Conservation (phyloP, 2,888 invertebrate species). For the Scelioninae gen. 1 region DNA sequence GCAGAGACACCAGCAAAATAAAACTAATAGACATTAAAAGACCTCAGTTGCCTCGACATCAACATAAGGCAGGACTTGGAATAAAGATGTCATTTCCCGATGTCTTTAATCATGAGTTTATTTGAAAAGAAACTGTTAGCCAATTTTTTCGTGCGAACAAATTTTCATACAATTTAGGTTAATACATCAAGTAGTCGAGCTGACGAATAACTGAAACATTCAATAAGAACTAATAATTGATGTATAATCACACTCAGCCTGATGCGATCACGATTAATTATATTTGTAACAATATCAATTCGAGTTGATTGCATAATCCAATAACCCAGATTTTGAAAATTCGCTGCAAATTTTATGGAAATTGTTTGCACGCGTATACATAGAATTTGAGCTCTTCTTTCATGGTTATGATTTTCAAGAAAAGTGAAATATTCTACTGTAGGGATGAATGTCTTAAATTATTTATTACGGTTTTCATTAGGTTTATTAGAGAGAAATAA, state of each 20-base stretch:
- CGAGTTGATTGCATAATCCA: slow-evolving; percentile 10
- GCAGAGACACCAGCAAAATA: slow-evolving; percentile 76
- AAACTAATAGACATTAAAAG: slow-evolving; percentile 83
- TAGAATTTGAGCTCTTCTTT: slow-evolving; percentile 44
- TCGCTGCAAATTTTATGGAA: slow-evolving; percentile 47
- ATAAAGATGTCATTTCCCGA: slow-evolving; percentile 79
- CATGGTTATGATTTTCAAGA: slow-evolving; percentile 18
- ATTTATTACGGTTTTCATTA: slow-evolving; percentile 26
- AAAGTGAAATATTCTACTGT: slow-evolving; percentile 5
- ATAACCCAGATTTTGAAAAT: slow-evolving; percentile 32
- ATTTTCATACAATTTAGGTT: slow-evolving; percentile 52
- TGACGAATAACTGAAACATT: slow-evolving; percentile 38
- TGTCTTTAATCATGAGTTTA: slow-evolving; percentile 82
- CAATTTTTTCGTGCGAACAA: slow-evolving; percentile 40
- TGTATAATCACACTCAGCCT: not conserved
- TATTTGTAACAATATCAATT: slow-evolving; percentile 28
- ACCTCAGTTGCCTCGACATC: slow-evolving; percentile 76
- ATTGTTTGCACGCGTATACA: slow-evolving; percentile 39
- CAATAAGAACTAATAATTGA: slow-evolving; percentile 59
- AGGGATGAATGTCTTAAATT: slow-evolving; percentile 7
- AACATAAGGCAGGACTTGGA: slow-evolving; percentile 77
- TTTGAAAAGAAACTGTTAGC: slow-evolving; percentile 73
- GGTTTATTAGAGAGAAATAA: slow-evolving; percentile 4
- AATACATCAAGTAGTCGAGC: slow-evolving; percentile 12
- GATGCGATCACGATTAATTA: slow-evolving; percentile 27